Conservation (phyloP, 2,888 invertebrate species). For the Acanthosoma haemorrhoidale region DNA sequence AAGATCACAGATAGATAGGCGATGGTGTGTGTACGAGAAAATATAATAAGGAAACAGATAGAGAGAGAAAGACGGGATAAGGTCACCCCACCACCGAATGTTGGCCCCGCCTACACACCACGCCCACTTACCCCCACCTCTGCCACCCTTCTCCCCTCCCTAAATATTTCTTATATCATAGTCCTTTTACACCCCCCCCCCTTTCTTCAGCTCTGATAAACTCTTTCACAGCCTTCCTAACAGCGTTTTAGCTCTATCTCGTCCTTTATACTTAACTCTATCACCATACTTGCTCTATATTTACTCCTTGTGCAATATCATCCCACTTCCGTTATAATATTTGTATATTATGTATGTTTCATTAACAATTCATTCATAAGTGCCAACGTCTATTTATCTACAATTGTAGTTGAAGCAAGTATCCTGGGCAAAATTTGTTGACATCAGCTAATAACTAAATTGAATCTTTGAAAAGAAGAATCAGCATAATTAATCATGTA, state of each 20-base stretch:
- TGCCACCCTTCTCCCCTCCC: neutral
- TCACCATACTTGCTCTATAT: slow-evolving; percentile 2
- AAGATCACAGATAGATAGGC: slow-evolving; percentile 10
- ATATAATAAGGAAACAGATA: slow-evolving; percentile 12
- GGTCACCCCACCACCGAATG: neutral
- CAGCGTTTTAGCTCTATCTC: slow-evolving; percentile 11
- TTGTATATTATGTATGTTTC: too few species aligned
- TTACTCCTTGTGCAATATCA: too few species aligned
- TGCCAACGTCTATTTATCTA: too few species aligned
- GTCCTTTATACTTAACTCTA: neutral
- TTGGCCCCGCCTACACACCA: neutral
- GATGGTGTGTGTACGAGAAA: neutral
- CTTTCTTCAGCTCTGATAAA: slow-evolving; percentile 8
- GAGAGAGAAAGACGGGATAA: neutral
- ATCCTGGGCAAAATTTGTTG: too few species aligned
- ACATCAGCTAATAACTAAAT: too few species aligned
- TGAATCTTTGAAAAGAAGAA: too few species aligned
- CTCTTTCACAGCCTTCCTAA: slow-evolving; percentile 12
- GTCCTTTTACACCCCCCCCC: slow-evolving; percentile 5
- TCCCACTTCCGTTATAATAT: too few species aligned
- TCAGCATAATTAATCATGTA: too few species aligned
- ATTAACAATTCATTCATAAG: too few species aligned
- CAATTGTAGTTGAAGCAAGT: too few species aligned
- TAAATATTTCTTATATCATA: slow-evolving; percentile 14
- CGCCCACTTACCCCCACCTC: neutral